Conservation (phyloP, 2,113 vertebrate genomes). For the Panurus biarmicus region DNA sequence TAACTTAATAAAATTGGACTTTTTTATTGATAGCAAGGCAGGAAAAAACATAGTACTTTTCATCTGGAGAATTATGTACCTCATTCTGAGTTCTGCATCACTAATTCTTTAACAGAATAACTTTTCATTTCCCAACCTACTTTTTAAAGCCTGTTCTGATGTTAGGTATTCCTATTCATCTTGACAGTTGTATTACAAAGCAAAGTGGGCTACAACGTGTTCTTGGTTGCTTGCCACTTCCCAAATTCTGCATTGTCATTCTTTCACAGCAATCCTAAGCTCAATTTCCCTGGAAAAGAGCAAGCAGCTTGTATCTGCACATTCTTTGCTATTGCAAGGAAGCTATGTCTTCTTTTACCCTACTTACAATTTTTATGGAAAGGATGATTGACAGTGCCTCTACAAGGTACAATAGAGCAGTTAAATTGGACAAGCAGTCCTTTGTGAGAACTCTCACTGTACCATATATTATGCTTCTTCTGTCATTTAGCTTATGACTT, state of each 20-base stretch:
- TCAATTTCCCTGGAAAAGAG: not conserved
- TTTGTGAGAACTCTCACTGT: not conserved
- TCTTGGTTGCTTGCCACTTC: not conserved
- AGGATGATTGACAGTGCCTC: not conserved
- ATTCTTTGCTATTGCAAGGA: not conserved
- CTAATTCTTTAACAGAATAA: not conserved
- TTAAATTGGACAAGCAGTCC: not conserved
- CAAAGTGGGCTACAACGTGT: not conserved
- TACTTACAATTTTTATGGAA: not conserved
- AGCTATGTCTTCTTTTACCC: not conserved
- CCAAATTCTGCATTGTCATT: not conserved
- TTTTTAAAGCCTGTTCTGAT: not conserved
- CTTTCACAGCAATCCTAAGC: not conserved
- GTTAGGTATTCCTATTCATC: not conserved
- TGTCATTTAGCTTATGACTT: not conserved
- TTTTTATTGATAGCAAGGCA: not conserved
- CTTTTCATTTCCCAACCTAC: not conserved
- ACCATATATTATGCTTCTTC: not conserved
- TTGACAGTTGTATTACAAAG: not conserved
- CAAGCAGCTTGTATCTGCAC: not conserved
- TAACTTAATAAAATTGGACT: not conserved
- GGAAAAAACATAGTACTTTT: not conserved
- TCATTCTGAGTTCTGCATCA: not conserved
- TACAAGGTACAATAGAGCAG: not conserved
- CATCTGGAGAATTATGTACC: not conserved